A percentile compares a stretch with the other conserved stretches of the same genome.
Evolutionary conservation across 92 coral and sea anemone species (phyloP).

Genomic region (Actinernus sp.): DNA sequence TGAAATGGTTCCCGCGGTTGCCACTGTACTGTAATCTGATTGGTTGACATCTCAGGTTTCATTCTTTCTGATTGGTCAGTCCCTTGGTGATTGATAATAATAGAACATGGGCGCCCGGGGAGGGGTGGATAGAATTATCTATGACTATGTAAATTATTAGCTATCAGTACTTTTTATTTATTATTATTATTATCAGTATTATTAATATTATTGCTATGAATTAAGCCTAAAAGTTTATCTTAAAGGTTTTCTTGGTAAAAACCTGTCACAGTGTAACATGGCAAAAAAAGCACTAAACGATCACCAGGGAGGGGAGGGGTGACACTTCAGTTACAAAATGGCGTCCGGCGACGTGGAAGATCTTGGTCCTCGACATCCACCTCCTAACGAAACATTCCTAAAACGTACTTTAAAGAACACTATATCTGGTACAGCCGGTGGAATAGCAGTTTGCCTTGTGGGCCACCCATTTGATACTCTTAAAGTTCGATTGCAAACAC

Average conservation of each 20-base stretch:
- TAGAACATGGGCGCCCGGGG: too few species aligned
- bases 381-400: conserved; percentile 43
- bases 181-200: too few species aligned
- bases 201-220: too few species aligned
- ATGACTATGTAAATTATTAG: too few species aligned
- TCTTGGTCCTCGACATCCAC: conserved; percentile 3
- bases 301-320: conserved; percentile 6
- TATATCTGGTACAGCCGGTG: conserved; percentile 83
- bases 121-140: too few species aligned
- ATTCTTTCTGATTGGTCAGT: conserved; percentile 53
- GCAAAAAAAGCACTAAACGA: neutral
- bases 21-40: conserved; percentile 54
- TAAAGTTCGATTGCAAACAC: conserved; percentile 90
- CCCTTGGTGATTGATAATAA: conserved; percentile 23
- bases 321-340: conserved; percentile 35
- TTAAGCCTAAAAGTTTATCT: too few species aligned
- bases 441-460: conserved; percentile 89
- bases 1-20: too few species aligned
- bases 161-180: too few species aligned
- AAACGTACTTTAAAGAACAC: conserved; percentile 79
- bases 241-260: too few species aligned
- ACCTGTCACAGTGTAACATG: neutral
- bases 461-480: conserved; percentile 94
- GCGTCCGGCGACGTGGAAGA: conserved; percentile 57
- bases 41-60: conserved; percentile 17